A percentile compares a stretch with the other conserved stretches of the same genome.
phyloP scores from a whole-genome alignment of 2,113 vertebrate genomes.

The Hippoglossus stenolepis region DNA sequence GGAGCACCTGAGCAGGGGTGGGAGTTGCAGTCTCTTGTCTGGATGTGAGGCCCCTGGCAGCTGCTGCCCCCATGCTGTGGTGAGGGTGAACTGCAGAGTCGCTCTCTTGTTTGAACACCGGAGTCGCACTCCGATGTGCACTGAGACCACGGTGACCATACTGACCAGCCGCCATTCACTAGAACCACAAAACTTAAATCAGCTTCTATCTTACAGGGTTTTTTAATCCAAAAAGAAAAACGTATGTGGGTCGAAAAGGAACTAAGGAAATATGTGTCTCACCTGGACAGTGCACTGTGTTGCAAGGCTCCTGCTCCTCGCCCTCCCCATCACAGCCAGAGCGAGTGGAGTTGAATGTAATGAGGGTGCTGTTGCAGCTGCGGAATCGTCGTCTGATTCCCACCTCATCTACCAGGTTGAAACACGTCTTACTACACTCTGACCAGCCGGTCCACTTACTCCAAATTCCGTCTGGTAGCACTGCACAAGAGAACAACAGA shows the following conservation, averaged over 20 bases:
- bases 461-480: constrained; percentile 72
- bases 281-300: constrained; percentile 85
- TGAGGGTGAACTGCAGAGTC: constrained; percentile 81
- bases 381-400: constrained; percentile 82
- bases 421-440: constrained; percentile 88
- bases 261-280: background rate
- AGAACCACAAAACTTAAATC: background rate
- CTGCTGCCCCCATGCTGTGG: constrained; percentile 65
- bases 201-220: background rate
- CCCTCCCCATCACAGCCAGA: constrained; percentile 80
- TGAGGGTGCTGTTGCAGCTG: constrained; percentile 75
- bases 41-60: constrained; percentile 86
- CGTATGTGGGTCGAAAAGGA: background rate
- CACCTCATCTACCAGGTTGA: constrained; percentile 80
- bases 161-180: constrained; percentile 85
- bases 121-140: constrained; percentile 87
- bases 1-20: constrained; percentile 85
- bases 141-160: constrained; percentile 85
- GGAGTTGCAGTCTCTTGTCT: constrained; percentile 88
- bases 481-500: constrained; percentile 36
- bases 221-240: background rate
- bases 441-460: constrained; percentile 87
- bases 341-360: background rate
- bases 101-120: constrained; percentile 85
- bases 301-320: constrained; percentile 86